A percentile compares a stretch with the other conserved stretches of the same genome.
phyloP scores from a whole-genome alignment of 2,113 vertebrate genomes.

The Zosterops borbonicus region DNA sequence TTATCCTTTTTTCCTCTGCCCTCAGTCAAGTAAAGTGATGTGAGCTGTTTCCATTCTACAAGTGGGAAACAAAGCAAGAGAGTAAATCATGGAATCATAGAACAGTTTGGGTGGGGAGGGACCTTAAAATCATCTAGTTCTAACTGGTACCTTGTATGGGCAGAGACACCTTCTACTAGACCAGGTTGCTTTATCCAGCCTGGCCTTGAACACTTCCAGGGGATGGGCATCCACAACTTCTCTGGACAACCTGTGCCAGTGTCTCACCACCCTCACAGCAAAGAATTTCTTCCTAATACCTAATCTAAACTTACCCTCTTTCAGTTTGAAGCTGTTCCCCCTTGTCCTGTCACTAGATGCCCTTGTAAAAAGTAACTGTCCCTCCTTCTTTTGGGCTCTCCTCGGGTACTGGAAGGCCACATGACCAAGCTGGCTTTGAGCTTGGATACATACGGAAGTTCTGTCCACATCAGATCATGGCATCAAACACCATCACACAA shows the following conservation, averaged over 20 bases:
- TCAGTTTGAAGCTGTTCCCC: not conserved
- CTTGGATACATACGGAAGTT: not conserved
- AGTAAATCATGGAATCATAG: not conserved
- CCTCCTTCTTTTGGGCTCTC: not conserved
- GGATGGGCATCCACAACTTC: not conserved
- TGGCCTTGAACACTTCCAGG: not conserved
- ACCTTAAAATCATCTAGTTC: not conserved
- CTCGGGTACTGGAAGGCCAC: rapidly evolving
- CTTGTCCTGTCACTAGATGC: not conserved
- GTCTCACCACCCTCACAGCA: not conserved
- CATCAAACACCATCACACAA: not conserved
- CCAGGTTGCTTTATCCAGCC: not conserved
- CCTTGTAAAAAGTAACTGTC: not conserved
- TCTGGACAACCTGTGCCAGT: not conserved
- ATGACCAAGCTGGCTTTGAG: not conserved
- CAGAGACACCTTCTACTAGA: not conserved
- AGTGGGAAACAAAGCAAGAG: not conserved
- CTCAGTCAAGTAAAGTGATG: not conserved
- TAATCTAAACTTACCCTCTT: not conserved
- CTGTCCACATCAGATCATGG: not conserved
- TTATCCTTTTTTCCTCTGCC: not conserved
- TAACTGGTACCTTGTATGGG: not conserved
- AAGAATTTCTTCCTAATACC: not conserved
- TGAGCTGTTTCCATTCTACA: not conserved
- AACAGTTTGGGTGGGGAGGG: rapidly evolving